These are phyloP conservation scores for Lasioglossum figueresi DNA, from an alignment of 2,888 invertebrate species.

Conservation along the genomic window DNA sequence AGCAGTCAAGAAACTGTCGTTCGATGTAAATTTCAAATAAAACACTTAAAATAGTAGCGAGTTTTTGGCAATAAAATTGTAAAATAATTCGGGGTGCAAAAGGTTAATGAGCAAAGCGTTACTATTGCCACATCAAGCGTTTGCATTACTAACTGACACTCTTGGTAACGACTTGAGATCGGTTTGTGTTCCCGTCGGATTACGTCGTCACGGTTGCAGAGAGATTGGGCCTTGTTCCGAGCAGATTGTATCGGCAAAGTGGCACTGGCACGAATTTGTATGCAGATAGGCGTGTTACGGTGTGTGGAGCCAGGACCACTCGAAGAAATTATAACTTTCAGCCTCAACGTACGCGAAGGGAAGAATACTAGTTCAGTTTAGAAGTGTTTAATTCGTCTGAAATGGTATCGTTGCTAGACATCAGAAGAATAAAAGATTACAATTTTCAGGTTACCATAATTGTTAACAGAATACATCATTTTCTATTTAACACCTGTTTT, in stretches of 20 bases:
- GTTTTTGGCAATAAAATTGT: no score
- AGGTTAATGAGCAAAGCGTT: background rate
- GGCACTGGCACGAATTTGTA: conserved; percentile 24
- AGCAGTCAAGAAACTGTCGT: no score
- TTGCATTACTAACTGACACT: conserved; percentile 36
- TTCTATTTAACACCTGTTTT: no score
- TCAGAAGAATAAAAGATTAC: no score
- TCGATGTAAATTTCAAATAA: no score
- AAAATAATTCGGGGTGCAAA: no score
- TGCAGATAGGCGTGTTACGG: background rate
- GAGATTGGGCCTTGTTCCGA: conserved; percentile 36
- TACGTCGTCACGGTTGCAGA: conserved; percentile 14
- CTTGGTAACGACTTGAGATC: conserved; percentile 36
- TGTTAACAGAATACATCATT: no score
- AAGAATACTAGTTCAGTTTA: background rate
- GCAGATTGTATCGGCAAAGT: conserved; percentile 34
- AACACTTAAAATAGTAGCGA: no score
- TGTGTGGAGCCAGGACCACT: background rate
- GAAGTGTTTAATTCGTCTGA: background rate
- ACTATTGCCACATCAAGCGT: background rate
- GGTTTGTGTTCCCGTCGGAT: conserved; percentile 31
- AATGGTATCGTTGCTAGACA: background rate
- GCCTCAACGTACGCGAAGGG: background rate
- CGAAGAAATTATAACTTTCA: background rate
- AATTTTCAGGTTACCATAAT: no score